Conservation (phyloP, 2,797 vertebrate genomes). For the Poecilia wingei region DNA sequence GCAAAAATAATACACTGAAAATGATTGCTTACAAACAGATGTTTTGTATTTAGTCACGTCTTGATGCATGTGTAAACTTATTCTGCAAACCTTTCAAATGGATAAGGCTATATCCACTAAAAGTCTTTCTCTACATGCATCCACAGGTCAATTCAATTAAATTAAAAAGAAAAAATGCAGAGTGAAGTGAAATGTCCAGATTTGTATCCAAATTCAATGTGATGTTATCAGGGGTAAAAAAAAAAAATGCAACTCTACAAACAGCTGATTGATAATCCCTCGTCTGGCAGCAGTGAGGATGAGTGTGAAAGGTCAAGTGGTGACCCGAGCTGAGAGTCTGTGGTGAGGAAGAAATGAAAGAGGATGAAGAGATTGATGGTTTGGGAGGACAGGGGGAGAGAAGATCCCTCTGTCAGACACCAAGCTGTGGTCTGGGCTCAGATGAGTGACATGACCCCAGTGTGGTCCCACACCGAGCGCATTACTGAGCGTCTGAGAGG, state of each 20-base stretch:
- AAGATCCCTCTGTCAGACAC: conserved; percentile 61
- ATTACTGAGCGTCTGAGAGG: conserved; percentile 75
- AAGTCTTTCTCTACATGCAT: not conserved
- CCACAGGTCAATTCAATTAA: not conserved
- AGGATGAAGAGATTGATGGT: conserved; percentile 23
- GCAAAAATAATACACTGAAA: not conserved
- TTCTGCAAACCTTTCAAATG: not conserved
- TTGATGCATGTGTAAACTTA: not conserved
- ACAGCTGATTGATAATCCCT: conserved; percentile 20
- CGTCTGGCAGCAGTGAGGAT: conserved; percentile 4
- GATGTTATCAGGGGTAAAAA: not conserved
- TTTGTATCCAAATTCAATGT: conserved; percentile 18
- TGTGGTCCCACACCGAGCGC: conserved; percentile 64
- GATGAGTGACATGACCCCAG: conserved; percentile 52
- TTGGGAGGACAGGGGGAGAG: conserved; percentile 11
- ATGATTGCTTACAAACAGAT: not conserved
- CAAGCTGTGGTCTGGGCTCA: conserved; percentile 42
- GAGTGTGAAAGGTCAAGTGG: conserved; percentile 27
- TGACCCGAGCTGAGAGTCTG: conserved; percentile 15
- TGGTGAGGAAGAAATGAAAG: conserved; percentile 35
- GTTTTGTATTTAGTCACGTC: not conserved
- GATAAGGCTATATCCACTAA: not conserved
- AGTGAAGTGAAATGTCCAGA: not conserved
- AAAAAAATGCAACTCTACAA: not conserved
- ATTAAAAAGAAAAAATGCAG: not conserved